Base-by-base conservation (phyloP, 2,888 invertebrate species). In the Actias luna region DNA sequence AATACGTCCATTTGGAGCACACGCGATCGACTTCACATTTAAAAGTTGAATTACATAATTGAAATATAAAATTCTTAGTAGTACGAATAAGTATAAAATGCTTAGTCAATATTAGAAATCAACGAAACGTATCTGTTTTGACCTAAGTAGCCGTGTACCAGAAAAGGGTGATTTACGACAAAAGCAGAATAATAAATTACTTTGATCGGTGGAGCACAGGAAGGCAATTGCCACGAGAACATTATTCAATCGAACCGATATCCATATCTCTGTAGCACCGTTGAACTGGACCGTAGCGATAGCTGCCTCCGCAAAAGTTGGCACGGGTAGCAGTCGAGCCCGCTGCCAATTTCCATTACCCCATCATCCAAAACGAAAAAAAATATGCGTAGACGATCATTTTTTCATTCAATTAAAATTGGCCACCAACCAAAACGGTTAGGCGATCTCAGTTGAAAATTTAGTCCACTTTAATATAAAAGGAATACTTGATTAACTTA, bases 401-500 rank as follows among this genome's bases (percentile, higher is more conserved):
- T 92, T 92, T 92, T 92, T 90, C 85, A 91, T 92, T 92, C 92
- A 92, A 92, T 92, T 92, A 90, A 92, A 88, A 92, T 90, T 92
- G 92, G 90, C 90, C 72, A 75, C 82, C 79, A 80, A 92, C 88
- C 87, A 87, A 86, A 85, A 82, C 79, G 82, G 77, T 77, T 77
- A 72, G 78, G 77, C 74, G 72, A 77, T 80, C 63, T 63, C 39
- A 55, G 39, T 50, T 25, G 22, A 22, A 42, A 31, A 50, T 63
- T 55, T 58, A 36, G 57, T 29, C 55, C 31, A 16, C 29, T 57
- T 55, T 58, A 25, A 55, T 55, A 29, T 55, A 42, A 36, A 18
- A 39, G 68, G 65, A 68, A 63, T 61, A 65, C 63, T 68, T 67
- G 69, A 70, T 69, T 70, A 25, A 27, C 27, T 27, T 29, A 29